phyloP scores from a whole-genome alignment of 2,888 invertebrate species.

The Cancer borealis region DNA sequence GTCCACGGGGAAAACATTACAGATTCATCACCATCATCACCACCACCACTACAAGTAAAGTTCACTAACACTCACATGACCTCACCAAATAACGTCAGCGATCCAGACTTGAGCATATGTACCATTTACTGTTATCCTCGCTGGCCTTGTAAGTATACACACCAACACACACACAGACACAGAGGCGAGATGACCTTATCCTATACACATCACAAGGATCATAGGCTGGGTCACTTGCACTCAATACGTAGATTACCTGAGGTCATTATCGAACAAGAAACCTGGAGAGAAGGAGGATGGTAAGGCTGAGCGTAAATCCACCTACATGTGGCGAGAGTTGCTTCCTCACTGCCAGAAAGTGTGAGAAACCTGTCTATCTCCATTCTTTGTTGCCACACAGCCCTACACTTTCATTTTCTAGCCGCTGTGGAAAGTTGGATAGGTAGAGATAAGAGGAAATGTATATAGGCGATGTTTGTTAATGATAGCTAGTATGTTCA shows the following conservation, averaged over 20 bases:
- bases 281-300: not conserved
- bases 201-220: not conserved
- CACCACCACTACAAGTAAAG: not conserved
- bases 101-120: too few relatives aligned
- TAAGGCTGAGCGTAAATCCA: not conserved
- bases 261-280: not conserved
- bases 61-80: not conserved
- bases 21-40: not conserved
- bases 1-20: too few relatives aligned
- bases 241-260: not conserved
- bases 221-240: not conserved
- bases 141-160: not conserved
- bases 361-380: slow-evolving; percentile 39
- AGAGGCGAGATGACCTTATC: not conserved
- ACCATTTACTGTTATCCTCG: too few relatives aligned
- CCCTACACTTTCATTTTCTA: not conserved
- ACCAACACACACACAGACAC: not conserved
- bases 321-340: not conserved
- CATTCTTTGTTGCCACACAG: slow-evolving; percentile 15
- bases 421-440: not conserved
- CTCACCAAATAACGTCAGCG: too few relatives aligned
- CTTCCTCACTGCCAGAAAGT: slow-evolving; percentile 46
- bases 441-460: not conserved
- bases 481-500: too few relatives aligned
- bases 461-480: not conserved